Evolutionary conservation across 2,888 invertebrate genomes (phyloP).

Genomic region (Bellardia bayeri): DNA sequence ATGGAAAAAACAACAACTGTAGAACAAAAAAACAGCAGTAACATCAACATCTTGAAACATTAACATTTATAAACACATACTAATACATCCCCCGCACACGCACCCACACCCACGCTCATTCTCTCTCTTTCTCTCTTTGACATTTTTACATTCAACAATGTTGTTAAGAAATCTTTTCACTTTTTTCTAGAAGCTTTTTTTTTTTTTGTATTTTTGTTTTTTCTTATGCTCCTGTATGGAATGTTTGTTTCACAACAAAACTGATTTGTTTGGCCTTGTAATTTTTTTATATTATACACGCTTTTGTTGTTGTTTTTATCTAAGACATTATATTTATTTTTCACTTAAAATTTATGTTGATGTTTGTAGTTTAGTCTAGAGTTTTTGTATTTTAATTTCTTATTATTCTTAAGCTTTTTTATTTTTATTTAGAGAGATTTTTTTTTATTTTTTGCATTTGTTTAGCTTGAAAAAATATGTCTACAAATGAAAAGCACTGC

Average conservation of each 20-base stretch:
- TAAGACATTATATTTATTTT: constrained; percentile 35
- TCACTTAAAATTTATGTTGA: constrained; percentile 50
- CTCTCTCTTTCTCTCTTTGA: background rate
- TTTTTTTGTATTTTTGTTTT: background rate
- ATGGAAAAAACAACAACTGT: background rate
- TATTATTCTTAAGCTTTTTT: background rate
- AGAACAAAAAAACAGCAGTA: constrained; percentile 19
- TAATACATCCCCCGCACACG: background rate
- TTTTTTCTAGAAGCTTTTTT: background rate
- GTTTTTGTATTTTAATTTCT: background rate
- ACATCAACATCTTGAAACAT: too few species aligned
- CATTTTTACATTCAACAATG: background rate
- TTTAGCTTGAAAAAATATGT: background rate
- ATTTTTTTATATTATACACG: constrained; percentile 30
- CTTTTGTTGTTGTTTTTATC: background rate
- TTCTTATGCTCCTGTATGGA: background rate
- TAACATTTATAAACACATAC: constrained; percentile 41
- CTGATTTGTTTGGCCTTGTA: constrained; percentile 58
- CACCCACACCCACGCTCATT: background rate
- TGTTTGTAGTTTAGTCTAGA: constrained; percentile 31
- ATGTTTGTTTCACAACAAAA: constrained; percentile 40
- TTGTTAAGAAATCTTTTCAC: constrained; percentile 32
- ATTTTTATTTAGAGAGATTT: background rate
- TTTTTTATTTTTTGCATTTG: background rate
- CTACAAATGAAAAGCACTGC: background rate